phyloP scores from a whole-genome alignment of 2,113 vertebrate species.

The Columba livia region DNA sequence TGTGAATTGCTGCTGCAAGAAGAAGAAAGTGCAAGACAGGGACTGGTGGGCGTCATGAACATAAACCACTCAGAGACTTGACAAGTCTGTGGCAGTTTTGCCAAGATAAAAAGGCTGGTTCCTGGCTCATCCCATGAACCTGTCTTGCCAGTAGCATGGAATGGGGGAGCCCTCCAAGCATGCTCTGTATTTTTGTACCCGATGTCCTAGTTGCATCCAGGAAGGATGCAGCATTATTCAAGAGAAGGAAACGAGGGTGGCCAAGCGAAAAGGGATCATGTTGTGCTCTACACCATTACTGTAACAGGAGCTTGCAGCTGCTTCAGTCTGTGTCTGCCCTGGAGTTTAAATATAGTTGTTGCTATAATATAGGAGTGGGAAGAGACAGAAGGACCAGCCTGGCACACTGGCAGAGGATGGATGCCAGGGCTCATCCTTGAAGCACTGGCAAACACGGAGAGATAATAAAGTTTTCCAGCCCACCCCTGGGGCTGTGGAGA shows the following conservation, averaged over 20 bases:
- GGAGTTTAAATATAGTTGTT: background rate
- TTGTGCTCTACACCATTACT: background rate
- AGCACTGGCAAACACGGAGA: background rate
- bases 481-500: background rate
- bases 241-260: background rate
- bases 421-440: background rate
- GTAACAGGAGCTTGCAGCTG: background rate
- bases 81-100: background rate
- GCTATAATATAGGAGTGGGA: background rate
- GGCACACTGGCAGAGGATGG: background rate
- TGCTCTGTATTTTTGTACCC: background rate
- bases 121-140: background rate
- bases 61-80: background rate
- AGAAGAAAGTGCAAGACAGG: conserved; percentile 20
- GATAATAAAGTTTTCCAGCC: background rate
- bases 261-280: background rate
- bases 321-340: background rate
- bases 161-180: background rate
- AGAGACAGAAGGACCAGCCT: background rate
- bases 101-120: background rate
- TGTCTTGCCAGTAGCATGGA: background rate
- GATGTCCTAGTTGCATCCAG: background rate
- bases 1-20: conserved; percentile 4
- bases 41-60: background rate
- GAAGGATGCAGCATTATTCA: background rate